A percentile compares a stretch with the other conserved stretches of the same genome.
Evolutionary conservation across 2,113 vertebrate genomes (phyloP).

Genomic region (Coturnix japonica): DNA sequence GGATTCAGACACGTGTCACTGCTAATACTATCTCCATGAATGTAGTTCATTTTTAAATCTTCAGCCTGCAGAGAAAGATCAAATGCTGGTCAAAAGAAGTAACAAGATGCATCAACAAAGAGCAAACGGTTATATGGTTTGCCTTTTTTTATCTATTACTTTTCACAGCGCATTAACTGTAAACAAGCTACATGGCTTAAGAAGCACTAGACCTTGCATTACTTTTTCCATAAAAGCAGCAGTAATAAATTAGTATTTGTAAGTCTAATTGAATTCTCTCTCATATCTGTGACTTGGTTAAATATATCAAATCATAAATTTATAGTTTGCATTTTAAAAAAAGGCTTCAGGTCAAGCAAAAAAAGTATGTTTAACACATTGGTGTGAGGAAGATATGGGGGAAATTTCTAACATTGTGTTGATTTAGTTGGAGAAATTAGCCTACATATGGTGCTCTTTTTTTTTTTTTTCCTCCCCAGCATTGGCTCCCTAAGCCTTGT

Average conservation of each 20-base stretch:
- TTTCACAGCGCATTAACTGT: background rate
- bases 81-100: background rate
- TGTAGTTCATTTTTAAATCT: slow-evolving; percentile 66
- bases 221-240: background rate
- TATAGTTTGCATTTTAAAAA: background rate
- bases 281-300: background rate
- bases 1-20: slow-evolving; percentile 68
- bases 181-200: background rate
- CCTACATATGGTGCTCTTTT: background rate
- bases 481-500: background rate
- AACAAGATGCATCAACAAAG: background rate
- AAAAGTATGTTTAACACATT: background rate
- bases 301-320: background rate
- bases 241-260: background rate
- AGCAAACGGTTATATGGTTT: background rate
- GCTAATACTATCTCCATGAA: slow-evolving; percentile 66
- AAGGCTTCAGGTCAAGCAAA: background rate
- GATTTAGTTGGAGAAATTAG: background rate
- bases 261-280: background rate
- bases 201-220: background rate
- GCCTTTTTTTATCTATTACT: background rate
- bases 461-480: background rate
- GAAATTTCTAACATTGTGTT: background rate
- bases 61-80: slow-evolving; percentile 70
- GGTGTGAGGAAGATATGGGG: background rate